These are phyloP conservation scores for Scaptodrosophila lebanonensis DNA, from an alignment of 1,140 invertebrate species.

Conservation along the genomic window DNA sequence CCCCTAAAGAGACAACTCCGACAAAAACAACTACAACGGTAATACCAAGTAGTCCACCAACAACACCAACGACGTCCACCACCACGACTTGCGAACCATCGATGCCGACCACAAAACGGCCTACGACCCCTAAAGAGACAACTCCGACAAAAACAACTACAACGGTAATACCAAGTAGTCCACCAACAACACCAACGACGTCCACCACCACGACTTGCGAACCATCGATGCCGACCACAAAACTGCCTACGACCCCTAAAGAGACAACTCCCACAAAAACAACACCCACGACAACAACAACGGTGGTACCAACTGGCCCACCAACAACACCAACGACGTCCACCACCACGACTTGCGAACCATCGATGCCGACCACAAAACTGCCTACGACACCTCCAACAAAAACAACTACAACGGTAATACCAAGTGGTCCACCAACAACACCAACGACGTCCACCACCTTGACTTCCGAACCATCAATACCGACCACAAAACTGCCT, in stretches of 20 bases:
- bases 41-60: not conserved
- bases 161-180: constrained; percentile 77
- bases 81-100: too few species aligned
- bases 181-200: not conserved
- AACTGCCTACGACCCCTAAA: not conserved
- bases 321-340: not conserved
- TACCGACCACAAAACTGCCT: not conserved
- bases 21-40: not conserved
- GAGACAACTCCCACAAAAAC: constrained; percentile 9
- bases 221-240: not conserved
- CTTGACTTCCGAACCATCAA: not conserved
- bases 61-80: constrained; percentile 9
- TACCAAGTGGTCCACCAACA: not conserved
- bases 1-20: not conserved
- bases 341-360: not conserved
- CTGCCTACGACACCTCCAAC: constrained; percentile 1
- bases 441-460: not conserved
- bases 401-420: constrained; percentile 2
- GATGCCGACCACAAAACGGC: not conserved
- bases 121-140: not conserved
- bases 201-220: not conserved
- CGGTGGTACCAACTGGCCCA: not conserved
- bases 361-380: not conserved
- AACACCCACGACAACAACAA: not conserved
- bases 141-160: constrained; percentile 78